phyloP scores from a whole-genome alignment of 64 coral and sea anemone species.

The Trachythela sp. region DNA sequence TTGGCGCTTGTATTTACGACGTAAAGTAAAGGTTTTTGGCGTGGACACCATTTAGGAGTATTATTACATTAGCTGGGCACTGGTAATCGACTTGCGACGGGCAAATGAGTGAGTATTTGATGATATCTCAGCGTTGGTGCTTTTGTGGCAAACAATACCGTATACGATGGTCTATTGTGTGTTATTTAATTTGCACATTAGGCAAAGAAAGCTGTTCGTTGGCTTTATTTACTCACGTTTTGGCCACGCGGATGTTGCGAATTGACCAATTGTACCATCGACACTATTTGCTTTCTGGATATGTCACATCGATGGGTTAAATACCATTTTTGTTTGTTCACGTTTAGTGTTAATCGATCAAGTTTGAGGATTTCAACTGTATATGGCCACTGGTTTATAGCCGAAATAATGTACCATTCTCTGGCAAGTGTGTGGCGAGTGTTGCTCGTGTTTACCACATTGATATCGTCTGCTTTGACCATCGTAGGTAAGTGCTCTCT shows the following conservation, averaged over 20 bases:
- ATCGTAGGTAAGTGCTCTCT: background rate
- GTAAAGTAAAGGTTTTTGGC: too few species aligned
- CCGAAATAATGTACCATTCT: background rate
- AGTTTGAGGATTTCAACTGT: background rate
- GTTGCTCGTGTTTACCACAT: background rate
- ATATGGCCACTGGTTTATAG: background rate
- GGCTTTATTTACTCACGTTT: background rate
- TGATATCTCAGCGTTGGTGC: background rate
- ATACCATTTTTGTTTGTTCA: background rate
- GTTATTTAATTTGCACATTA: constrained; percentile 1
- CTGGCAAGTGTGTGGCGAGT: background rate
- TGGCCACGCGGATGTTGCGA: background rate
- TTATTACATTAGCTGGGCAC: background rate
- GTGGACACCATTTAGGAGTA: too few species aligned
- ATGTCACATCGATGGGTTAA: background rate
- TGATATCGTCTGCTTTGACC: background rate
- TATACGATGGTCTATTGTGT: background rate
- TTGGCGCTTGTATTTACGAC: background rate
- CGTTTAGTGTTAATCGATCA: background rate
- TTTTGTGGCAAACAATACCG: background rate
- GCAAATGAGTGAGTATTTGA: background rate
- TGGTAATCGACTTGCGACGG: background rate
- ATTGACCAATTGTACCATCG: background rate
- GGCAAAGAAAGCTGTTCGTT: background rate
- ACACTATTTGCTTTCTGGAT: background rate